These are phyloP conservation scores for Crambe crambe DNA, from an alignment of 37 sponge, comb jelly and placozoan species.

Conservation along the genomic window DNA sequence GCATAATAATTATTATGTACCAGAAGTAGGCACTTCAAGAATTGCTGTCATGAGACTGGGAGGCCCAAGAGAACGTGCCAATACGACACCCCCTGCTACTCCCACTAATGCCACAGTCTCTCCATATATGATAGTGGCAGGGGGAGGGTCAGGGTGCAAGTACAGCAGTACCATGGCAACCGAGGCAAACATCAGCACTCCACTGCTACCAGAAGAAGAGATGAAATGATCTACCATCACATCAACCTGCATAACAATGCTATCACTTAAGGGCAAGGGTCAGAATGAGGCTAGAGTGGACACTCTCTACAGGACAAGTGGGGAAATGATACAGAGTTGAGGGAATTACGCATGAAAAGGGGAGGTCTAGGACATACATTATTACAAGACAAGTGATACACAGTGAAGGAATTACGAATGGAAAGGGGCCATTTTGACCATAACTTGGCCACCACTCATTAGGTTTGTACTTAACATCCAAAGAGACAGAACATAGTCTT, in stretches of 20 bases:
- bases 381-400: no score
- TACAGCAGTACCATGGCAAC: constrained; percentile 21
- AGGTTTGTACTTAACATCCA: no score
- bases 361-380: no score
- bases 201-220: background rate
- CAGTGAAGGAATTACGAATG: no score
- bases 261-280: background rate
- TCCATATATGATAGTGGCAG: constrained; percentile 35
- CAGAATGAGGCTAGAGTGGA: background rate
- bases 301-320: background rate
- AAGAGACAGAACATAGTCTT: no score
- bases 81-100: constrained; percentile 30
- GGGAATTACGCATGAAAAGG: no score
- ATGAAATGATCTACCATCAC: background rate
- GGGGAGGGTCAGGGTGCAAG: constrained; percentile 58
- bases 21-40: constrained; percentile 9
- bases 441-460: no score
- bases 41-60: background rate
- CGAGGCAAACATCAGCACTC: constrained; percentile 7
- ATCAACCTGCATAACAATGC: constrained; percentile 2
- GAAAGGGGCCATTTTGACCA: no score
- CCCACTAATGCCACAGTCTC: constrained; percentile 65
- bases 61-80: constrained; percentile 11
- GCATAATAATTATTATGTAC: no score
- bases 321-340: background rate